Percentiles rank a stretch among this genome's conserved stretches.
Conservation (phyloP, 2,113 vertebrate species). For the Antechinus flavipes region DNA sequence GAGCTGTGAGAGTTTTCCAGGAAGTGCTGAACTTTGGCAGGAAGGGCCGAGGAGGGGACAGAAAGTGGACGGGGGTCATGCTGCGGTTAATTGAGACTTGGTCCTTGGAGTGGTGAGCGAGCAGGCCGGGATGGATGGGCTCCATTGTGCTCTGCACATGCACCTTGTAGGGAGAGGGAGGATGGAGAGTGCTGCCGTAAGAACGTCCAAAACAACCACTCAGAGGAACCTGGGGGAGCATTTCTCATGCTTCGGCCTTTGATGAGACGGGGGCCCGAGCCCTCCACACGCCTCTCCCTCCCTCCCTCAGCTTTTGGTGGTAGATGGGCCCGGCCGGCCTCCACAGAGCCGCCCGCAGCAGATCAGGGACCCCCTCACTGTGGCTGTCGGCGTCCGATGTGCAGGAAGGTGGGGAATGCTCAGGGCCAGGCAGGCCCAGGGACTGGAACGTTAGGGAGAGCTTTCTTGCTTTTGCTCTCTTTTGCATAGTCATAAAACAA, state of each 20-base stretch:
- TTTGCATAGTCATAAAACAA: neutral
- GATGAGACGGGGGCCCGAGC: too few species aligned
- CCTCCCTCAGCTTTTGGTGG: neutral
- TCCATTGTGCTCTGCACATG: constrained; percentile 56
- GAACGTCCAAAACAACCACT: neutral
- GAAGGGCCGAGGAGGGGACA: constrained; percentile 87
- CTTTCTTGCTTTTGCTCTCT: neutral
- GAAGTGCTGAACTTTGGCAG: constrained; percentile 89
- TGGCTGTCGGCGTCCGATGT: neutral
- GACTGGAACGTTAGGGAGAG: neutral
- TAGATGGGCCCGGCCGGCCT: neutral
- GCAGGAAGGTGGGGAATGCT: neutral
- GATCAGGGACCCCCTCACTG: too few species aligned
- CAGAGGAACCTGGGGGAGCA: neutral
- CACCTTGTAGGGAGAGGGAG: constrained; percentile 42
- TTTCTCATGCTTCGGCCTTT: accelerated
- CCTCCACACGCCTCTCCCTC: neutral
- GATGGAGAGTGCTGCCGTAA: constrained; percentile 21
- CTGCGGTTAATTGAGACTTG: constrained; percentile 82
- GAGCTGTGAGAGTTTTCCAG: constrained; percentile 84
- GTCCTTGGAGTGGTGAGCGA: constrained; percentile 76
- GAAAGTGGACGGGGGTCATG: constrained; percentile 85
- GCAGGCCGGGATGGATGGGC: constrained; percentile 59
- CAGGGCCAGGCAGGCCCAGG: neutral
- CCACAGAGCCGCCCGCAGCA: neutral